Evolutionary conservation across 2,113 vertebrate genomes (phyloP), one percentile per base, ranked within the genome.

Genomic region (Solenodon paradoxus): DNA sequence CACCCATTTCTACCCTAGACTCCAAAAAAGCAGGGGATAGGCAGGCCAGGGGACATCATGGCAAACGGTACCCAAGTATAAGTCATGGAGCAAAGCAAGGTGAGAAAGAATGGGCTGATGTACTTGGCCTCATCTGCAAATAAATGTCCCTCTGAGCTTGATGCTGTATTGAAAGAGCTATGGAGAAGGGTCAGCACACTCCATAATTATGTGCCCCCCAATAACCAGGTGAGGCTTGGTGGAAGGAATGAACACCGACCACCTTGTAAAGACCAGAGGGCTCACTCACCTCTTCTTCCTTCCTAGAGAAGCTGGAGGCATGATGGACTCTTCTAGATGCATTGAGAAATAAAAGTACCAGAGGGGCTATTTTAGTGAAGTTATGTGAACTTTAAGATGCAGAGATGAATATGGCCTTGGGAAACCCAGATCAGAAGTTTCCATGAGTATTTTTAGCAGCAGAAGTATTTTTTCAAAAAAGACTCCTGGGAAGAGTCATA

Each of bases 381-480:
- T 45, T 42, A 1, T 53, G 35, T 51, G 79, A 95, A 96, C 92
- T 83, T 0, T 20, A 75, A 77, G 61, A 89, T 7, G 19, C 53
- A 63, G 35, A 40, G 61, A 40, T 51, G 40, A 55, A 38, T 53
- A n/a, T 51, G 64, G 53, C 53, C 90, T 80, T 85, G 51, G 89
- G 92, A 94, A 88, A 81, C 94, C 92, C 74, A 91, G 92, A 72
- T 72, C 92, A 94, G 66, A 90, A 93, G 68, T 84, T 93, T 94
- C 95, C 86, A 79, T 17, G 47, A 47, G 45, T 88, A 90, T 92
- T 93, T 95, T 95, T 88, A 93, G 78, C 55, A 84, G n/a, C 63
- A 84, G 66, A 88, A 85, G 9, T 45, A 24, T 49, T 49, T 63
- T 83, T 66, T 75, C 42, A 5, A 79, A 45, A 86, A 87, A 35